Conservation (phyloP, 2,113 vertebrate genomes). For the Euleptes europaea region DNA sequence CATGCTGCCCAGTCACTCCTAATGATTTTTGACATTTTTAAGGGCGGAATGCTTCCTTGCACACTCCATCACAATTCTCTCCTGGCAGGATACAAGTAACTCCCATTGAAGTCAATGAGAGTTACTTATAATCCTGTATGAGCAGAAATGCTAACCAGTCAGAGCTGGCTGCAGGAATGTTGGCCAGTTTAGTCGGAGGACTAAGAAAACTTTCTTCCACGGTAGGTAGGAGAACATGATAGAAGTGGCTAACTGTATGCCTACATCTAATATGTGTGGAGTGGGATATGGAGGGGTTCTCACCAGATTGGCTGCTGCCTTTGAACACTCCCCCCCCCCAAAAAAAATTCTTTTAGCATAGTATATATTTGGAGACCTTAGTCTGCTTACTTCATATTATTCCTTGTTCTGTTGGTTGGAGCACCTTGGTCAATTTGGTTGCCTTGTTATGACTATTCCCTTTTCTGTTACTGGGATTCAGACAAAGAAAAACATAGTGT, state of each 20-base stretch:
- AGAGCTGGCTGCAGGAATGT: neutral
- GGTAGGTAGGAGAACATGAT: neutral
- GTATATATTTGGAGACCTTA: neutral
- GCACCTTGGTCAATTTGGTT: neutral
- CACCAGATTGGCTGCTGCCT: neutral
- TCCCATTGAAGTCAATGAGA: slow-evolving; percentile 15
- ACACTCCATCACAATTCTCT: slow-evolving; percentile 19
- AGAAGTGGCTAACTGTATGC: neutral
- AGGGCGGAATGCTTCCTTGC: slow-evolving; percentile 28
- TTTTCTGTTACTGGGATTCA: no score
- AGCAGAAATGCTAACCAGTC: slow-evolving; percentile 1
- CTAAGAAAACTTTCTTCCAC: neutral
- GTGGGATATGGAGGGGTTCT: neutral
- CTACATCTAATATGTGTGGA: neutral
- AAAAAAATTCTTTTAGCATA: no score
- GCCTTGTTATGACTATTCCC: no score
- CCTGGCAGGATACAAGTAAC: slow-evolving; percentile 21
- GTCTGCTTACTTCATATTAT: neutral
- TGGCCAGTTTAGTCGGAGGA: neutral
- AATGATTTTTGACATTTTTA: slow-evolving; percentile 42
- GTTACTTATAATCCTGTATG: slow-evolving; percentile 9
- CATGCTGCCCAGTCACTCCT: slow-evolving; percentile 23
- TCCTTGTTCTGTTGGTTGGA: neutral
- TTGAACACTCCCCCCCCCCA: no score
- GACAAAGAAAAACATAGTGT: no score